Base-by-base conservation (phyloP, 2,113 vertebrate genomes). In the Callionymus lyra region DNA sequence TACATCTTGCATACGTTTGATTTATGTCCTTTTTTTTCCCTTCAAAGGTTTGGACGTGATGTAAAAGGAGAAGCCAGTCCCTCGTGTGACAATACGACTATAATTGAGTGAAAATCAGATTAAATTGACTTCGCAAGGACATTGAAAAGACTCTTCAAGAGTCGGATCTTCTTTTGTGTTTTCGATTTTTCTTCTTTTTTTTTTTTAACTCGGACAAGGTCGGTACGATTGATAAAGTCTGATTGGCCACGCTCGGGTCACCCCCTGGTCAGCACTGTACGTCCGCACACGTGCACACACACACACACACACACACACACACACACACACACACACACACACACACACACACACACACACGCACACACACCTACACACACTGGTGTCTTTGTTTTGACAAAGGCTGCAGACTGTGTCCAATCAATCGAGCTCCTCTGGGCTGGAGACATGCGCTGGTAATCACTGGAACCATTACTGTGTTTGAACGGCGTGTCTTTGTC, bases 381-480 rank as follows among this genome's bases (percentile, higher is more conserved):
- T 44, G 69, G 46, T 59, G 46, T 66, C 59, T 70, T 50, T 60
- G 68, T 59, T 64, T 67, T 53, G 56, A 70, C 51, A 61, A 60
- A 49, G 45, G 53, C 59, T 55, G 64, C 61, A 72, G 74, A 74
- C 67, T 73, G 67, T 75, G 71, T 74, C 80, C 63, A 75, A 79
- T 80, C 73, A 73, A 64, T 77, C 68, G 57, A 55, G 60, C 62
- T 37, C 50, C 51, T 44, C 47, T 47, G 55, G 52, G 59, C 58
- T 58, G 58, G 65, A 71, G 69, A 79, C 71, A 70, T 65, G 69
- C 66, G 59, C 56, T 63, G 33, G 59, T 70, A 77, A 80, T 77
- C 67, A 74, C 67, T 60, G 69, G 60, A 70, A 72, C 75, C 77
- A 72, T 70, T 68, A 34, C 65, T 54, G 52, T 76, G 73, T 77